Evolutionary conservation across 2,888 invertebrate genomes (phyloP).

Genomic region (Xanthia togata): DNA sequence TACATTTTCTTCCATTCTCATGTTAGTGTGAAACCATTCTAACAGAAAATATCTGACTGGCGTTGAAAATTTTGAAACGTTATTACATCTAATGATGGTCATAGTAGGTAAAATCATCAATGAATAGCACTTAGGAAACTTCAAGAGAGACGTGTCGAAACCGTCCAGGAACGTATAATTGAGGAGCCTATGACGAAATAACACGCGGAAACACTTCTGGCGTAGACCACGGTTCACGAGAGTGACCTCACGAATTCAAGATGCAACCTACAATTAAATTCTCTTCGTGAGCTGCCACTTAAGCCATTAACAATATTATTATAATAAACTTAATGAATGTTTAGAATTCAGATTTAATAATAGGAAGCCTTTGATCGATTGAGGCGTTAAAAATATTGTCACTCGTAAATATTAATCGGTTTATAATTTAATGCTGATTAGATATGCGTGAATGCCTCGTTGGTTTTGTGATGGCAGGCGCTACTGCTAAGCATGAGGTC

Average conservation of each 20-base stretch:
- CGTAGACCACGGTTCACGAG: slow-evolving; percentile 70
- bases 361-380: slow-evolving; percentile 45
- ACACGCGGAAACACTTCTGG: slow-evolving; percentile 73
- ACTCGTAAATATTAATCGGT: slow-evolving; percentile 18
- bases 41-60: background rate
- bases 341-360: slow-evolving; percentile 27
- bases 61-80: background rate
- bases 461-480: background rate
- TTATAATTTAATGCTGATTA: slow-evolving; percentile 19
- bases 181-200: slow-evolving; percentile 67
- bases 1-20: slow-evolving; percentile 10
- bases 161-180: slow-evolving; percentile 61
- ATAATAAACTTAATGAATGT: slow-evolving; percentile 64
- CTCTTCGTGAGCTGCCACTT: slow-evolving; percentile 78
- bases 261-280: slow-evolving; percentile 79
- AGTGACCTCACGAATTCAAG: slow-evolving; percentile 81
- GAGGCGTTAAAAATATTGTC: slow-evolving; percentile 32
- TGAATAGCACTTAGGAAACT: slow-evolving; percentile 1
- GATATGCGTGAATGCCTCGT: background rate
- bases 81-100: background rate
- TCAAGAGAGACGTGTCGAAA: slow-evolving; percentile 54
- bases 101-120: slow-evolving; percentile 5
- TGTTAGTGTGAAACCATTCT: slow-evolving; percentile 7
- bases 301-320: slow-evolving; percentile 68
- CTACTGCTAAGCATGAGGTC: background rate